Percentiles rank a stretch among this genome's conserved stretches.
Evolutionary conservation across 2,113 vertebrate species (phyloP).

Genomic region (Capreolus pygargus): DNA sequence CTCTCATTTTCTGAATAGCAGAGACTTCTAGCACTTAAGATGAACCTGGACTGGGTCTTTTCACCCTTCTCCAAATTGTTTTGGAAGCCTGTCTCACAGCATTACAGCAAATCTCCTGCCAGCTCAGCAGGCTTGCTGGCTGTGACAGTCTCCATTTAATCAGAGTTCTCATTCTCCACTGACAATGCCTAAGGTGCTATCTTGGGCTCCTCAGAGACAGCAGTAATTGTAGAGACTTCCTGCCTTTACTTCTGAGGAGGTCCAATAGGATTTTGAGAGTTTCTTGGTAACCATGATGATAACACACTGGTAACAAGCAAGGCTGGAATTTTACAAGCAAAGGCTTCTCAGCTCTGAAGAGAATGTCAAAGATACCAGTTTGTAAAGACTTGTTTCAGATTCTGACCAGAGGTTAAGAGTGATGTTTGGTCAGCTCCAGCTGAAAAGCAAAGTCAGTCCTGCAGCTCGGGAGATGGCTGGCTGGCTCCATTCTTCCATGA

Average conservation of each 20-base stretch:
- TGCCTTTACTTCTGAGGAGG: neutral
- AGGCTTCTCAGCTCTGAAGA: neutral
- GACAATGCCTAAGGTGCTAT: neutral
- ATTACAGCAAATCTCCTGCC: neutral
- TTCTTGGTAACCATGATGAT: neutral
- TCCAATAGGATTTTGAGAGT: neutral
- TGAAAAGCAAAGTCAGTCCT: neutral
- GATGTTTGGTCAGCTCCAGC: neutral
- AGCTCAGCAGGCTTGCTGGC: neutral
- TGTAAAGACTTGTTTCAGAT: neutral
- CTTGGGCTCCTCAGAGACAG: too few relatives aligned
- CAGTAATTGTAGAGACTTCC: neutral
- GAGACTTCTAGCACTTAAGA: neutral
- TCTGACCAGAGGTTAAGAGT: neutral
- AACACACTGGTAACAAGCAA: neutral
- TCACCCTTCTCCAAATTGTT: neutral
- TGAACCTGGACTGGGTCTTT: neutral
- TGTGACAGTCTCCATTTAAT: neutral
- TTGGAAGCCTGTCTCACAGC: neutral
- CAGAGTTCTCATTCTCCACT: neutral
- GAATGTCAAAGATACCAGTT: neutral
- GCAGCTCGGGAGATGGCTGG: rapidly evolving
- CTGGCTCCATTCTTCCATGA: neutral
- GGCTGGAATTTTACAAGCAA: neutral
- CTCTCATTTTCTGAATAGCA: neutral